Evolutionary conservation across 2,888 invertebrate genomes (phyloP).

Genomic region (Megalurothrips usitatus): DNA sequence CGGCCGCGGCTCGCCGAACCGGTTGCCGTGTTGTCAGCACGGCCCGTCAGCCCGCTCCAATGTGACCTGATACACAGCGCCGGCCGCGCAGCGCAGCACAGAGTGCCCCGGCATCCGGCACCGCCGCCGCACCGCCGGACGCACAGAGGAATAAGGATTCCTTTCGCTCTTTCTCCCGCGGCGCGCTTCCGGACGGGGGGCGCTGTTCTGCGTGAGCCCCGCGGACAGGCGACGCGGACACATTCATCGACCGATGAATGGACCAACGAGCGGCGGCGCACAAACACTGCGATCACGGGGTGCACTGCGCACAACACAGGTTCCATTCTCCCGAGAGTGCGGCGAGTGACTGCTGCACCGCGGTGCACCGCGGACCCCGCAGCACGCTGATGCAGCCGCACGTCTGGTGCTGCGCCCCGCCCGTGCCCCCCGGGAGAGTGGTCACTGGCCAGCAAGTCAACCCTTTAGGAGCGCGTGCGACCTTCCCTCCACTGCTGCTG

Average conservation of each 20-base stretch:
- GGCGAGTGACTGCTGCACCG: background rate
- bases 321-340: background rate
- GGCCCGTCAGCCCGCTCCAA: background rate
- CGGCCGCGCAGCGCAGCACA: background rate
- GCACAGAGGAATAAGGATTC: too few relatives aligned
- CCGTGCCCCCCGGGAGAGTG: too few relatives aligned
- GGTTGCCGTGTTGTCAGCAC: conserved; percentile 16
- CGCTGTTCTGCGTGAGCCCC: background rate
- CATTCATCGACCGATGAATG: background rate
- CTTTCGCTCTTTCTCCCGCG: too few relatives aligned
- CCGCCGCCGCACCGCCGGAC: too few relatives aligned
- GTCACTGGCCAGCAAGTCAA: background rate
- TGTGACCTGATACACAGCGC: conserved; percentile 19
- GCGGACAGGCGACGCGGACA: background rate
- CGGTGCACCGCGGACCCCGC: background rate
- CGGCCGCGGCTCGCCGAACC: background rate
- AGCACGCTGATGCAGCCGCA: too few relatives aligned
- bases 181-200: background rate
- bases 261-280: background rate
- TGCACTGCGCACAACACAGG: background rate
- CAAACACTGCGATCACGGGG: background rate
- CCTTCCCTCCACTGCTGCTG: too few relatives aligned
- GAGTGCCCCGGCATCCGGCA: background rate
- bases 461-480: background rate
- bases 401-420: too few relatives aligned